Evolutionary conservation across 2,888 invertebrate species (phyloP).

Genomic region (Agrochola lota): DNA sequence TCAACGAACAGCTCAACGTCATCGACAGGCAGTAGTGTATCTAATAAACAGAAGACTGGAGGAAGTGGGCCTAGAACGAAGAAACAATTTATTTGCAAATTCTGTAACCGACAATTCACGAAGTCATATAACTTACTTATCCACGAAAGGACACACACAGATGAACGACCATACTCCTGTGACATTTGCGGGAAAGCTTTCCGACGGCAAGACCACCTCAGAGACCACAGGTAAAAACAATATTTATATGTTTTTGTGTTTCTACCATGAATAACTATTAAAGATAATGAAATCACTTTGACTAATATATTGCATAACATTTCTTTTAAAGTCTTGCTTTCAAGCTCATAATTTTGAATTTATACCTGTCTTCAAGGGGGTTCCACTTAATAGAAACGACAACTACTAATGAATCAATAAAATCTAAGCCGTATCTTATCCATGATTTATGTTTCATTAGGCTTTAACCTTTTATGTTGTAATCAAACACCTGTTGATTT

Average conservation of each 20-base stretch:
- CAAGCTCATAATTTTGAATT: constrained; percentile 55
- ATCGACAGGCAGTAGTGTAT: constrained; percentile 84
- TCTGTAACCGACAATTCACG: constrained; percentile 99
- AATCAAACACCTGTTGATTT: constrained; percentile 71
- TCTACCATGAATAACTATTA: constrained; percentile 35
- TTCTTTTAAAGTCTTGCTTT: constrained; percentile 42
- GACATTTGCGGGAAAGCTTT: constrained; percentile 99
- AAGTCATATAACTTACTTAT: constrained; percentile 99
- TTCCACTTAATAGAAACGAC: constrained; percentile 61
- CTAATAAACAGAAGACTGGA: constrained; percentile 86
- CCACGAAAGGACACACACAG: constrained; percentile 99
- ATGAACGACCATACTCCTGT: constrained; percentile 99
- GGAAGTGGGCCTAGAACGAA: constrained; percentile 95
- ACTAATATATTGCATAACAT: constrained; percentile 40
- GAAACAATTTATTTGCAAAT: constrained; percentile 99
- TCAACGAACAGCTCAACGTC: constrained; percentile 87
- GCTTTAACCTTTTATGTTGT: constrained; percentile 69
- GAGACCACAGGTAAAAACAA: constrained; percentile 95
- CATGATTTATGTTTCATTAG: constrained; percentile 73
- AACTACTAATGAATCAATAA: constrained; percentile 73
- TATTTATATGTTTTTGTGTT: constrained; percentile 61
- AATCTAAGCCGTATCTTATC: constrained; percentile 68
- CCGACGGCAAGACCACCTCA: constrained; percentile 98
- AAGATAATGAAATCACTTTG: constrained; percentile 39
- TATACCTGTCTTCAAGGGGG: constrained; percentile 56